A percentile compares a stretch with the other conserved stretches of the same genome.
These are phyloP conservation scores for Catocala sponsa DNA, from an alignment of 2,888 invertebrate species.

Conservation along the genomic window DNA sequence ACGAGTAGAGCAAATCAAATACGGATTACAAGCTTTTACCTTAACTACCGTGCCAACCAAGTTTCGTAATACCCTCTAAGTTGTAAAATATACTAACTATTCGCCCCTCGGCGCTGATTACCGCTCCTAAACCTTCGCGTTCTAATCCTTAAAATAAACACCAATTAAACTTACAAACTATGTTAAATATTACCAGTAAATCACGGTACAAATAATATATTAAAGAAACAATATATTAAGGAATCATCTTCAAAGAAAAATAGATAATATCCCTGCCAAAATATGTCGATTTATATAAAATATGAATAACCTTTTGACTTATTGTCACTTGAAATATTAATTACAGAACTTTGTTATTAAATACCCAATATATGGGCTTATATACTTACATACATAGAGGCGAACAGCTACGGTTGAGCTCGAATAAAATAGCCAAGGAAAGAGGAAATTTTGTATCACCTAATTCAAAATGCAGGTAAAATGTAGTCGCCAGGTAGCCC, in stretches of 20 bases:
- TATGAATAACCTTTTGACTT: too few species aligned
- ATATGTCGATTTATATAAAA: too few species aligned
- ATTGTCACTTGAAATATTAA: too few species aligned
- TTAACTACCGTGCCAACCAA: constrained; percentile 21
- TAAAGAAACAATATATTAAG: constrained; percentile 4
- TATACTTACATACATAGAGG: background rate
- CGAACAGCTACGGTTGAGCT: constrained; percentile 47
- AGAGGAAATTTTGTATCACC: constrained; percentile 57
- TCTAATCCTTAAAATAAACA: constrained; percentile 35
- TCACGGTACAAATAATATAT: too few species aligned
- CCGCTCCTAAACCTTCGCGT: constrained; percentile 27
- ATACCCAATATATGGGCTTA: too few species aligned
- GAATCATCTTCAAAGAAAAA: background rate
- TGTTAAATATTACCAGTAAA: constrained; percentile 14
- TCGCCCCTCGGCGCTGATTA: constrained; percentile 34
- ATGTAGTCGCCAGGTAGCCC: constrained; percentile 62
- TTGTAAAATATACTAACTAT: constrained; percentile 33
- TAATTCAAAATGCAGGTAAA: constrained; percentile 68
- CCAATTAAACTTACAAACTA: constrained; percentile 21
- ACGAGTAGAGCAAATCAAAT: constrained; percentile 3
- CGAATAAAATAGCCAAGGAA: constrained; percentile 55
- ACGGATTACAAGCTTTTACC: constrained; percentile 28
- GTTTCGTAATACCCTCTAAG: constrained; percentile 34
- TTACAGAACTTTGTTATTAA: too few species aligned
- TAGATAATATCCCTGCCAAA: background rate